A percentile compares a stretch with the other conserved stretches of the same genome.
These are phyloP conservation scores for Nasonovia ribisnigri DNA, from an alignment of 2,888 invertebrate genomes.

Conservation along the genomic window DNA sequence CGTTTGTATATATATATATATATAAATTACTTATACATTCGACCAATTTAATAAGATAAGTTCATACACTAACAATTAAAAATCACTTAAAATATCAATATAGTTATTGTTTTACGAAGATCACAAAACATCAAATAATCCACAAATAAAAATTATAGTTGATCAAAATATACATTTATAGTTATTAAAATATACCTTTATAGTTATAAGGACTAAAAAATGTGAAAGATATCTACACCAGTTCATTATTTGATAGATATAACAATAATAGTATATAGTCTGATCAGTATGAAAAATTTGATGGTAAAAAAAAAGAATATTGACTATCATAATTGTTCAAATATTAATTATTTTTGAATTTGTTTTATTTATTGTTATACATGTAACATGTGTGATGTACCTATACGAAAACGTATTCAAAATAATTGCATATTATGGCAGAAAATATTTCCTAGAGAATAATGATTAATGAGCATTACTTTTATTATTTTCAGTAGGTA, in stretches of 20 bases:
- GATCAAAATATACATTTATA: background rate
- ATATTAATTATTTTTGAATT: background rate
- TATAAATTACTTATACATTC: background rate
- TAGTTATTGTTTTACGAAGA: background rate
- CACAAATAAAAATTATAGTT: background rate
- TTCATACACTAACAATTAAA: background rate
- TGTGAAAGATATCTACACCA: background rate
- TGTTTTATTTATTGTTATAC: too few relatives aligned
- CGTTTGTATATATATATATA: background rate
- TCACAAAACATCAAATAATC: background rate
- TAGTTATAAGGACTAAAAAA: background rate
- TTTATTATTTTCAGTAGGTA: background rate
- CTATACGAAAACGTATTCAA: too few relatives aligned
- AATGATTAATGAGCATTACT: background rate
- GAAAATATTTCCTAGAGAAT: background rate
- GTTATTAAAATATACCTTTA: background rate
- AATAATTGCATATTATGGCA: background rate
- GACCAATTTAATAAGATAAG: background rate
- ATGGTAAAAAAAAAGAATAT: background rate
- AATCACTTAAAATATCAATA: background rate
- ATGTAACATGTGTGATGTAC: too few relatives aligned
- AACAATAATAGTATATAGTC: background rate
- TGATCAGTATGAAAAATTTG: background rate
- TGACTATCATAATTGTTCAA: background rate
- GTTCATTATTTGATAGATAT: background rate